Evolutionary conservation across 2,888 invertebrate species (phyloP).

Genomic region (Venustoraphidia nigricollis): DNA sequence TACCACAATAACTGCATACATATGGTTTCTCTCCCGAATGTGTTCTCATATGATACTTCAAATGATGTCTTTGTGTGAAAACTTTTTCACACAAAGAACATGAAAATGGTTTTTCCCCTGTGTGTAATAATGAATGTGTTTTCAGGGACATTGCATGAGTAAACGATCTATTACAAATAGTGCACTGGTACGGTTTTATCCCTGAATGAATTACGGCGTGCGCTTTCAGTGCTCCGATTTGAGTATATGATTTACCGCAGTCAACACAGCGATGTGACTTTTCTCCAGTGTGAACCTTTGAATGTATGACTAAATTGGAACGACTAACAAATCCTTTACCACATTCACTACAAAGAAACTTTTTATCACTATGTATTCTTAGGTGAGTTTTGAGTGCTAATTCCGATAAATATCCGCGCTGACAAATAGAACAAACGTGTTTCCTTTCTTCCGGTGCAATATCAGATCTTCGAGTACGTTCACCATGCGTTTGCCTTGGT

Average conservation of each 20-base stretch:
- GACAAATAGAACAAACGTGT: background rate
- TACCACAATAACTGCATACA: slow-evolving; percentile 9
- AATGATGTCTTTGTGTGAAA: slow-evolving; percentile 9
- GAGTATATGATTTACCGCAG: slow-evolving; percentile 2
- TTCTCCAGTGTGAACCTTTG: too few relatives aligned
- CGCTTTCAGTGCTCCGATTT: slow-evolving; percentile 4
- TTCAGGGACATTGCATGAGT: slow-evolving; percentile 19
- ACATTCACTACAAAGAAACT: background rate
- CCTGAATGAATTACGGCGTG: slow-evolving; percentile 16
- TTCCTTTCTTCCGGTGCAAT: background rate
- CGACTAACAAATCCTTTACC: background rate
- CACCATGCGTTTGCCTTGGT: background rate
- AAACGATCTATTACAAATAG: slow-evolving; percentile 20
- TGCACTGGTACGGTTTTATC: slow-evolving; percentile 15
- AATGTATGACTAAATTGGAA: too few relatives aligned
- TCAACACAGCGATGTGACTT: too few relatives aligned
- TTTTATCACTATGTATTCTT: too few relatives aligned
- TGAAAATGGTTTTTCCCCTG: slow-evolving; percentile 17
- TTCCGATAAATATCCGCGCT: too few relatives aligned
- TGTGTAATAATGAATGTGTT: slow-evolving; percentile 20
- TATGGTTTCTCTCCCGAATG: slow-evolving; percentile 11
- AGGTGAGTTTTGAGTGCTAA: too few relatives aligned
- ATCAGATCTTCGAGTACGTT: background rate
- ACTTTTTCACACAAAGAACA: slow-evolving; percentile 10
- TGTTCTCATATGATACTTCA: slow-evolving; percentile 8